Evolutionary conservation across 2,113 vertebrate genomes (phyloP).

Genomic region (Todiramphus chloris): DNA sequence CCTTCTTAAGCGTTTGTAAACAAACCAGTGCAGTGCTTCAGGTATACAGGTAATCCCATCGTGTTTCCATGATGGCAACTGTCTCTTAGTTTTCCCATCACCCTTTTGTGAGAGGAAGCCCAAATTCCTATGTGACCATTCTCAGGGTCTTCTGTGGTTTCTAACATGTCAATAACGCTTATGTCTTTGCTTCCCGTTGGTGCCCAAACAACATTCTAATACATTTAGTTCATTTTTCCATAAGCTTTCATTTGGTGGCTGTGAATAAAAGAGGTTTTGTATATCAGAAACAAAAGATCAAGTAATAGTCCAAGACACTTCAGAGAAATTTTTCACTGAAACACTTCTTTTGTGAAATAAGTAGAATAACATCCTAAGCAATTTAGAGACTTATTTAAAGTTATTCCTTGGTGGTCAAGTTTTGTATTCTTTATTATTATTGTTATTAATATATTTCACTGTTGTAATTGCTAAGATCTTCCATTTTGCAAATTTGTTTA

Average conservation of each 20-base stretch:
- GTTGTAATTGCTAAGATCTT: not conserved
- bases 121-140: not conserved
- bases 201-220: not conserved
- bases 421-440: not conserved
- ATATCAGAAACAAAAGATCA: not conserved
- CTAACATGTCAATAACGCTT: fast-evolving
- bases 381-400: not conserved
- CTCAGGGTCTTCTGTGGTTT: not conserved
- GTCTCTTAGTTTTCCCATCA: not conserved
- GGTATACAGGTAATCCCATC: not conserved
- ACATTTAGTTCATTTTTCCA: not conserved
- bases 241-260: not conserved
- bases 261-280: not conserved
- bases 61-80: not conserved
- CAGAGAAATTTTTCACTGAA: not conserved
- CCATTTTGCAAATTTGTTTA: not conserved
- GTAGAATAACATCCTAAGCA: not conserved
- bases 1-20: not conserved
- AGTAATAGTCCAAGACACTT: not conserved
- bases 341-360: not conserved
- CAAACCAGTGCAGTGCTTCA: not conserved
- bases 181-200: not conserved
- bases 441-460: not conserved
- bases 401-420: not conserved
- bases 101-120: not conserved